Conservation (phyloP, 2,113 vertebrate genomes). For the Speoplatyrhinus poulsoni region DNA sequence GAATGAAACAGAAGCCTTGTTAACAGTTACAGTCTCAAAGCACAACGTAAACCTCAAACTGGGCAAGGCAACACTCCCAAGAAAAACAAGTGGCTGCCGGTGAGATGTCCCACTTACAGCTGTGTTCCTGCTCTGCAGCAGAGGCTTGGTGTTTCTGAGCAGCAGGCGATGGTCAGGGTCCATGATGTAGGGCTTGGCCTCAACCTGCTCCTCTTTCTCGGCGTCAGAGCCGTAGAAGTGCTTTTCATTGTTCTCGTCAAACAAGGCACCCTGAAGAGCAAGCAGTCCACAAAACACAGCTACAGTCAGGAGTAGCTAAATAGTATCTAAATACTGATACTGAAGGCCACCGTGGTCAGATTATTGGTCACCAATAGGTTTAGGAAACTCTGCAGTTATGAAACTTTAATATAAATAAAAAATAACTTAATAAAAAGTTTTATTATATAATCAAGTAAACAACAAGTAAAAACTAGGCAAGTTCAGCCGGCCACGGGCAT, state of each 20-base stretch:
- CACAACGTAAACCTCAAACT: not conserved
- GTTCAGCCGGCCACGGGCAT: too few species aligned
- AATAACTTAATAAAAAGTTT: too few species aligned
- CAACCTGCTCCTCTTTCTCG: slow-evolving; percentile 78
- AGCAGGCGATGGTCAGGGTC: slow-evolving; percentile 94
- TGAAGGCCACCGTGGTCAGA: too few species aligned
- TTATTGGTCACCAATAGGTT: too few species aligned
- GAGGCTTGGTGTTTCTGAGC: slow-evolving; percentile 92
- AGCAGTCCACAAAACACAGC: not conserved
- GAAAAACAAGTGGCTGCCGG: not conserved
- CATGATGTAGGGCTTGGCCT: slow-evolving; percentile 83
- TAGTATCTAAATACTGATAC: too few species aligned
- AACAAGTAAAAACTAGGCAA: too few species aligned
- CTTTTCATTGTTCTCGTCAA: slow-evolving; percentile 82
- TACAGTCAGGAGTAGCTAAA: not conserved
- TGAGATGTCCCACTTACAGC: slow-evolving; percentile 80
- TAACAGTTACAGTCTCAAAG: not conserved
- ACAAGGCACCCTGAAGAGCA: slow-evolving; percentile 73
- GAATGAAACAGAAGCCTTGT: too few species aligned
- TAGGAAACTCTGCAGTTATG: too few species aligned
- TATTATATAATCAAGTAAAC: too few species aligned
- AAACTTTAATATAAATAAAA: too few species aligned
- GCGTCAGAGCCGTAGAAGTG: slow-evolving; percentile 91
- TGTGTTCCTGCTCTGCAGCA: slow-evolving; percentile 96
- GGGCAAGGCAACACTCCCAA: too few species aligned